Conservation (phyloP, 2,888 invertebrate genomes). For the Campaea margaritaria region DNA sequence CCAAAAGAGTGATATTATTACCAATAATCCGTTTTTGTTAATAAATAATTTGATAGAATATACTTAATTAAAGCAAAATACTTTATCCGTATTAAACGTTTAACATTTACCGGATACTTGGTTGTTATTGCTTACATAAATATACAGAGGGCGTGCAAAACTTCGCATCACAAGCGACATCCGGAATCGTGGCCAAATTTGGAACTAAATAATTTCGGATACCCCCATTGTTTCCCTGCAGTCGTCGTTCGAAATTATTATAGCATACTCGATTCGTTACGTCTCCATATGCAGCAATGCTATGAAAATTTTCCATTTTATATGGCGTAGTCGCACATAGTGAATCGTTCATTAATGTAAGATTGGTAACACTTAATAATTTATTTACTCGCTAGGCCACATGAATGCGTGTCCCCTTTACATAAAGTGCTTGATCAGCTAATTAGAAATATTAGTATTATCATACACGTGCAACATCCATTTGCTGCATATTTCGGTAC, state of each 20-base stretch:
- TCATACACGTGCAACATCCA: constrained; percentile 70
- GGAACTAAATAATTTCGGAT: constrained; percentile 69
- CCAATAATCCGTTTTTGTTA: too few relatives aligned
- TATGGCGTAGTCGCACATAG: constrained; percentile 85
- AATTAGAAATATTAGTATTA: constrained; percentile 47
- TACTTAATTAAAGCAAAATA: not conserved
- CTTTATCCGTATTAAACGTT: too few relatives aligned
- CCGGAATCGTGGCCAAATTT: constrained; percentile 53
- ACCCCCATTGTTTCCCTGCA: constrained; percentile 68
- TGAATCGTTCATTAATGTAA: constrained; percentile 85
- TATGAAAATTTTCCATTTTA: constrained; percentile 82
- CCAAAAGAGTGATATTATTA: too few relatives aligned
- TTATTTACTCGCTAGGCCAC: constrained; percentile 79
- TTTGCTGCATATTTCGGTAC: constrained; percentile 59
- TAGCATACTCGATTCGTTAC: constrained; percentile 81
- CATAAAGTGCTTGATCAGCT: constrained; percentile 77
- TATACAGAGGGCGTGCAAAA: constrained; percentile 31
- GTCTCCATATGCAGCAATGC: constrained; percentile 83
- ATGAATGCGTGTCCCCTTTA: constrained; percentile 78
- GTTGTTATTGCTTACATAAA: not conserved
- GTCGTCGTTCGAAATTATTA: constrained; percentile 81
- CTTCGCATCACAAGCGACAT: constrained; percentile 56
- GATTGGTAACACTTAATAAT: constrained; percentile 85
- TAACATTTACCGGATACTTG: constrained; percentile 23
- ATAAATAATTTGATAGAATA: too few relatives aligned